phyloP scores from a whole-genome alignment of 1,140 invertebrate genomes.

The Schlechtendalia chinensis region DNA sequence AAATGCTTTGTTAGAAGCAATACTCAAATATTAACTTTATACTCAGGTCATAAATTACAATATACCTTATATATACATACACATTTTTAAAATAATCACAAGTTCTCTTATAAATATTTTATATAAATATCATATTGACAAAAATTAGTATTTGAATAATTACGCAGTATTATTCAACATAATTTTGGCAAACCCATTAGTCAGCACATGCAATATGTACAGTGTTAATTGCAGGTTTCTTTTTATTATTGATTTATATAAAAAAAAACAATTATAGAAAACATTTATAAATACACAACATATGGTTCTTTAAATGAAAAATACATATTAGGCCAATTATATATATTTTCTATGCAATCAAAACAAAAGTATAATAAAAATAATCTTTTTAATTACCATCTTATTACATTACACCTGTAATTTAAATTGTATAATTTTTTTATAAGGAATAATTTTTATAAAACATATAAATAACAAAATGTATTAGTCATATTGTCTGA shows the following conservation, averaged over 20 bases:
- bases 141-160: background rate
- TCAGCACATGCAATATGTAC: background rate
- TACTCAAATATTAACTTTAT: too few relatives aligned
- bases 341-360: background rate
- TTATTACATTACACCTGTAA: background rate
- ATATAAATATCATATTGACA: too few relatives aligned
- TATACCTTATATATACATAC: too few relatives aligned
- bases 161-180: background rate
- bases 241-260: background rate
- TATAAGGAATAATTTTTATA: background rate
- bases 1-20: too few relatives aligned
- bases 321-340: background rate
- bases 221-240: background rate
- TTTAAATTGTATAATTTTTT: background rate
- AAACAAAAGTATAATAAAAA: background rate
- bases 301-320: background rate
- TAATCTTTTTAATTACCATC: background rate
- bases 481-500: background rate
- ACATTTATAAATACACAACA: slow-evolving; percentile 4
- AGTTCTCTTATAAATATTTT: too few relatives aligned
- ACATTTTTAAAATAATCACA: too few relatives aligned
- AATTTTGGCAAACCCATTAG: background rate
- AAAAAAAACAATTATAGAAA: slow-evolving; percentile 8
- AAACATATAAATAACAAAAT: background rate
- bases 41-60: too few relatives aligned